Conservation (phyloP, 2,797 vertebrate species). For the Eupleurogrammus muticus region DNA sequence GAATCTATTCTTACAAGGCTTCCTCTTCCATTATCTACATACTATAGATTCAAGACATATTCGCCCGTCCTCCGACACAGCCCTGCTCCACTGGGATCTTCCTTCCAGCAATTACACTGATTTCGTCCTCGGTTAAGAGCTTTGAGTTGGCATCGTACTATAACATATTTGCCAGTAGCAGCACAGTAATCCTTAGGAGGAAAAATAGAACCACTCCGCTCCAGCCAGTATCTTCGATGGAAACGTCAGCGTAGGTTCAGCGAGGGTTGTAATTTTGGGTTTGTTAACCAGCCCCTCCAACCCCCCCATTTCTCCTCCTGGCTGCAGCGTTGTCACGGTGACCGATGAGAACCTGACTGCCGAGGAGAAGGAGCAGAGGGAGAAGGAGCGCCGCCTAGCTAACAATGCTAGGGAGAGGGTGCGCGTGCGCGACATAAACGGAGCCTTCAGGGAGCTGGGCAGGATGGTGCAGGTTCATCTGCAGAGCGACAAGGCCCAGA, state of each 20-base stretch:
- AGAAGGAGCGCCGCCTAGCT: constrained; percentile 96
- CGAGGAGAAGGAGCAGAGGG: constrained; percentile 98
- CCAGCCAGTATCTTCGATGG: not conserved
- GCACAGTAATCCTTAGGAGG: not conserved
- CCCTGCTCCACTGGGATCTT: constrained; percentile 67
- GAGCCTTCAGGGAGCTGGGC: constrained; percentile 99
- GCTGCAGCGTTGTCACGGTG: constrained; percentile 78
- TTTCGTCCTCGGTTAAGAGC: constrained; percentile 18
- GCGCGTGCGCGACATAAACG: constrained; percentile 99
- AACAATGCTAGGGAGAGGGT: constrained; percentile 98
- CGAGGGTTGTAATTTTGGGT: constrained; percentile 72
- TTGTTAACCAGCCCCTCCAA: constrained; percentile 77
- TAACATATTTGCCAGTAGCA: constrained; percentile 10
- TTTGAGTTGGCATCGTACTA: constrained; percentile 3
- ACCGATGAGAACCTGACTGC: constrained; percentile 94
- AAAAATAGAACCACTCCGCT: no score
- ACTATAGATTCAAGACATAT: not conserved
- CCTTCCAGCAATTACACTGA: constrained; percentile 29
- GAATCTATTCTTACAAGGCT: not conserved
- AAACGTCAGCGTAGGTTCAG: constrained; percentile 33
- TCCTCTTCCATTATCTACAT: not conserved
- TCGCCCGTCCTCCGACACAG: constrained; percentile 30
- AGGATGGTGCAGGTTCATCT: constrained; percentile 98
- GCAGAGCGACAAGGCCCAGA: constrained; percentile 99
- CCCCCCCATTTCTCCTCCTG: constrained; percentile 62